phyloP scores from a whole-genome alignment of 2,113 vertebrate genomes.

The Onychorhynchus coronatus region DNA sequence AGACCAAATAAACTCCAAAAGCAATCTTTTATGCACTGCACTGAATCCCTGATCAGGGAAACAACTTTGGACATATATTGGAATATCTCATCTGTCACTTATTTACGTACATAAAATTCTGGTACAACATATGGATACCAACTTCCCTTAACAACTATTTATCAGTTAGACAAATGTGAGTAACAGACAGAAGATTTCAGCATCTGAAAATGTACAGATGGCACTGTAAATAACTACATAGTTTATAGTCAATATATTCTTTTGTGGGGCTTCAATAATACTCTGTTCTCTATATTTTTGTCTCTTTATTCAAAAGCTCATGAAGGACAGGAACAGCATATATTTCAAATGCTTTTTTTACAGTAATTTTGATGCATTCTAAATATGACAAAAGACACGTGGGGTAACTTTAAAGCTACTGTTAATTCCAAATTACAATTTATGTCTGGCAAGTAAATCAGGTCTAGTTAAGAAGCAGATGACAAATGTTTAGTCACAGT shows the following conservation, averaged over 20 bases:
- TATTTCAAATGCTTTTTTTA: background rate
- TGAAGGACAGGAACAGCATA: background rate
- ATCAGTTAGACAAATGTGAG: constrained; percentile 22
- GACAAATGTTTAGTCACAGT: constrained; percentile 63
- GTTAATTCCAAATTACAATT: background rate
- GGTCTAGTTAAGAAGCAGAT: background rate
- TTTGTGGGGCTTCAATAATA: background rate
- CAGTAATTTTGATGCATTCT: background rate
- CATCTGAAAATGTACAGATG: constrained; percentile 6
- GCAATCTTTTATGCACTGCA: background rate
- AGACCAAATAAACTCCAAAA: background rate
- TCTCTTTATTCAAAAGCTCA: background rate
- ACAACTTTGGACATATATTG: background rate
- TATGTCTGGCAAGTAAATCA: background rate
- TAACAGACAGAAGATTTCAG: background rate
- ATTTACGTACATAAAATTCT: background rate
- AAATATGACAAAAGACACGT: background rate
- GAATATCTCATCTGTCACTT: constrained; percentile 46
- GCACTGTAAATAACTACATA: background rate
- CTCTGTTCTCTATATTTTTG: background rate
- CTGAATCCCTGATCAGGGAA: background rate
- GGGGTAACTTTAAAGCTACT: background rate
- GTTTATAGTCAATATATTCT: background rate
- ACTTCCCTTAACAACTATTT: constrained; percentile 53
- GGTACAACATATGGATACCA: background rate